These are phyloP conservation scores for Netelia inedita DNA, from an alignment of 2,888 invertebrate species.

Conservation along the genomic window DNA sequence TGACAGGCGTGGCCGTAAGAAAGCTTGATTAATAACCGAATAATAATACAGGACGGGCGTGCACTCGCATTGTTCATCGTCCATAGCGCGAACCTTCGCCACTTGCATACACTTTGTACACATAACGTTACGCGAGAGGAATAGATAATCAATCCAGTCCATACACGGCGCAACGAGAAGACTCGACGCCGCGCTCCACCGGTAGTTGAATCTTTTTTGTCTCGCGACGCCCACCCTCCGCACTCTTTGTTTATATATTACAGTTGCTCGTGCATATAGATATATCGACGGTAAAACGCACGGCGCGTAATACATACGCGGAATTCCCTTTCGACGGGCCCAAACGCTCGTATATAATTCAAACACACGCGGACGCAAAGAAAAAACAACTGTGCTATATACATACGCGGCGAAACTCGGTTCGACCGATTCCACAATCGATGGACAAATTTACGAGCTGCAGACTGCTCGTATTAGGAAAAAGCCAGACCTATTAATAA, in stretches of 20 bases:
- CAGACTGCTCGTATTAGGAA: constrained; percentile 52
- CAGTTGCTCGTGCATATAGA: neutral
- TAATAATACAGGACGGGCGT: constrained; percentile 78
- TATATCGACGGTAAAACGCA: neutral
- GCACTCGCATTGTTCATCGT: constrained; percentile 70
- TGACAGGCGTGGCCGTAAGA: constrained; percentile 76
- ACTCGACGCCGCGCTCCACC: constrained; percentile 15
- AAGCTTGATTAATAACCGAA: constrained; percentile 83
- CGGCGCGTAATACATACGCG: constrained; percentile 1
- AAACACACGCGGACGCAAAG: constrained; percentile 11
- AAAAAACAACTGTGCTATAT: neutral
- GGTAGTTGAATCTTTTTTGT: constrained; percentile 39
- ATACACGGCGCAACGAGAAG: constrained; percentile 11
- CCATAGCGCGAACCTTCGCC: constrained; percentile 14
- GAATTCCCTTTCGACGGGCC: constrained; percentile 44
- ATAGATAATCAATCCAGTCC: constrained; percentile 50
- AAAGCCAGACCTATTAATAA: constrained; percentile 61
- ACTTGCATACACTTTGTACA: constrained; percentile 2
- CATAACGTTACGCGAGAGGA: constrained; percentile 19
- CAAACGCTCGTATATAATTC: constrained; percentile 50
- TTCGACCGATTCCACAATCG: constrained; percentile 24
- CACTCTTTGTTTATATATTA: constrained; percentile 44
- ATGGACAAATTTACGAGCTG: constrained; percentile 57
- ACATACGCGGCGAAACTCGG: too few species aligned
- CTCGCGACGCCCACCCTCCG: constrained; percentile 28